Base-by-base conservation (phyloP, 2,797 vertebrate species). In the Oryzias sinensis region DNA sequence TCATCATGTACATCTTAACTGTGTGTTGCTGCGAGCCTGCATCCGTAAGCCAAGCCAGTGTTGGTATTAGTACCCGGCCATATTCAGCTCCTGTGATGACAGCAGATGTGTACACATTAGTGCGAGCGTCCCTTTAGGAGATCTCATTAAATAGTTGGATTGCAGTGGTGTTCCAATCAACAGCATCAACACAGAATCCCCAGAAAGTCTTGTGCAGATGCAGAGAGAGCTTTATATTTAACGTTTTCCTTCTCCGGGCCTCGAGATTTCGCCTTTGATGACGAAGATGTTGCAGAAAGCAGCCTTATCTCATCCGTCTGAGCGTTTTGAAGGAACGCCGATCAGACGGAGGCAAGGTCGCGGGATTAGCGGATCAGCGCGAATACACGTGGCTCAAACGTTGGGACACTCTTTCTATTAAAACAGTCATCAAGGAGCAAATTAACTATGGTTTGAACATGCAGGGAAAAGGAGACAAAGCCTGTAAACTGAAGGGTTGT, bases 61-160 rank as follows among this genome's bases (percentile, higher is more conserved):
- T 71, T 71, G 56, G 68, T 62, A 71, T 81, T 78, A 81, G 81
- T 79, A 85, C 78, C 56, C 55, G 72, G 77, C 80, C 75, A 79
- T 59, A 74, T 71, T 70, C 40, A 53, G 68, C 74, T 55, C 72
- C 71, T 64, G 77, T 54, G 70, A 88, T 74, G 82, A 82, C 79
- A 64, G 77, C 87, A 90, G 87, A 86, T 88, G 85, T 85, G 74
- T 63, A 79, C 76, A 78, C 77, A 85, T 88, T 82, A 86, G 69
- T 49, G 48, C 54, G 56, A 70, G 70, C 67, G 57, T 83, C 78
- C 72, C 82, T 79, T 83, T 53, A 85, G 81, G 84, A 83, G 68
- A 82, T 70, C 81, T 84, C 82, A 80, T 88, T 85, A 85, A 83
- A 61, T 45, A 51, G 63, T 70, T 76, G 70, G 70, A 80, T 79